phyloP scores from a whole-genome alignment of 2,888 invertebrate genomes.

The Alcis repandata region DNA sequence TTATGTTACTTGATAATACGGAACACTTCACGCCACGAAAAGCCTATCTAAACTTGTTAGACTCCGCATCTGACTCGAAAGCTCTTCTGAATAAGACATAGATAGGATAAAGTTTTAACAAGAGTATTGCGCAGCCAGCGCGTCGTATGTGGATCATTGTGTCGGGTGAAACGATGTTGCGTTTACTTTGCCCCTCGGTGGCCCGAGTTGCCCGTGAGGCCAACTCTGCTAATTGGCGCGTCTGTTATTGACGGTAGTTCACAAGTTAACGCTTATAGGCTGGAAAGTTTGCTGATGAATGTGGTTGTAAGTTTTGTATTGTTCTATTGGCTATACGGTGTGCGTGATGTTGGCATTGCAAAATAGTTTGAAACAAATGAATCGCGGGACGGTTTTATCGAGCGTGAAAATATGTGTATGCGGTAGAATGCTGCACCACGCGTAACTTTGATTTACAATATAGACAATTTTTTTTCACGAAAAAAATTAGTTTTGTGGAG shows the following conservation, averaged over 20 bases:
- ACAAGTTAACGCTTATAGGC: slow-evolving; percentile 13
- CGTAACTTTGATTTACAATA: too few relatives aligned
- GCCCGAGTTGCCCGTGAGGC: slow-evolving; percentile 10
- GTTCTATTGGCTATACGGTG: not conserved
- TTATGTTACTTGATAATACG: not conserved
- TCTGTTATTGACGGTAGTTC: slow-evolving; percentile 14
- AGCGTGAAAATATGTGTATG: not conserved
- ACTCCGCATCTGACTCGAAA: slow-evolving; percentile 4
- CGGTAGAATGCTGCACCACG: too few relatives aligned
- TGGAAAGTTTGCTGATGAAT: slow-evolving; percentile 8
- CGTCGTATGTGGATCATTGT: slow-evolving; percentile 18
- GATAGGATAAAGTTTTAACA: slow-evolving; percentile 24
- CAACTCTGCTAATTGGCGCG: slow-evolving; percentile 15
- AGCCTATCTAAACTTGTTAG: slow-evolving; percentile 7
- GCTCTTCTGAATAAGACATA: slow-evolving; percentile 11
- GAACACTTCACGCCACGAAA: not conserved
- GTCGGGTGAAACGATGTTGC: slow-evolving; percentile 14
- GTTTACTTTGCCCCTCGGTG: slow-evolving; percentile 10
- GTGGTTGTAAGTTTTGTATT: slow-evolving; percentile 4
- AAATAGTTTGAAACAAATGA: slow-evolving; percentile 3
- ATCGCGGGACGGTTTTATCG: not conserved
- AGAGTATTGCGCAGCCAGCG: slow-evolving; percentile 15
- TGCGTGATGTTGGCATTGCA: not conserved
- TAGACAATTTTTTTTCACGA: too few relatives aligned
- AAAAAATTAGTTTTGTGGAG: too few relatives aligned